phyloP scores from a whole-genome alignment of 2,113 vertebrate genomes.

The Oostethus manadensis region DNA sequence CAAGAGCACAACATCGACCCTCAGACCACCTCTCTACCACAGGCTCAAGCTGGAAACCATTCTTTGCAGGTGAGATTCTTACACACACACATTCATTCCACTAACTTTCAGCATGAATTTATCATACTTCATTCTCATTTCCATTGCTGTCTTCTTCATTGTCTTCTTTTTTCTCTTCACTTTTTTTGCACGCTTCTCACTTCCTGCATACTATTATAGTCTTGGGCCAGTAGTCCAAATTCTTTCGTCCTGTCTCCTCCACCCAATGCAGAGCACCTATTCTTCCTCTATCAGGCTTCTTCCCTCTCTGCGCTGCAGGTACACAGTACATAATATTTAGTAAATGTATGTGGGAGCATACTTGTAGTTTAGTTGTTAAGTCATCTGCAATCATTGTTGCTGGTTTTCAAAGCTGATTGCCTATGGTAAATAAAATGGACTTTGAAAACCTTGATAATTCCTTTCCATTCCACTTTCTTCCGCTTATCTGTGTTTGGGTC shows the following conservation, averaged over 20 bases:
- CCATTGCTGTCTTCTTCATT: conserved; percentile 11
- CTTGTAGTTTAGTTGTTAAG: too few relatives aligned
- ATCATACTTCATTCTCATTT: conserved; percentile 7
- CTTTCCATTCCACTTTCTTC: too few relatives aligned
- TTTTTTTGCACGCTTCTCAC: conserved; percentile 53
- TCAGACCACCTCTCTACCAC: conserved; percentile 37
- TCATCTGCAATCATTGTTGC: neutral
- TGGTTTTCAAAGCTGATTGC: neutral
- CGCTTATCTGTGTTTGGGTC: too few relatives aligned
- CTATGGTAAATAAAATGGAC: neutral
- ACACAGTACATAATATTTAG: conserved; percentile 25
- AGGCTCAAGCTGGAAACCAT: conserved; percentile 34
- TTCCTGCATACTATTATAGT: conserved; percentile 64
- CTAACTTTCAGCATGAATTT: neutral
- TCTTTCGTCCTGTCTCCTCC: conserved; percentile 72
- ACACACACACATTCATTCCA: neutral
- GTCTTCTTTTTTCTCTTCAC: conserved; percentile 10
- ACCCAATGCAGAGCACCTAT: conserved; percentile 74
- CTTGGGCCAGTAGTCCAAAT: conserved; percentile 67
- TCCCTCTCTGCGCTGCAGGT: conserved; percentile 64
- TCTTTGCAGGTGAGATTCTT: conserved; percentile 56
- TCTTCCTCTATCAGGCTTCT: conserved; percentile 74
- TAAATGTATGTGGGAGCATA: conserved; percentile 24
- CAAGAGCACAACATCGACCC: conserved; percentile 40
- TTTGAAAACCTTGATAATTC: neutral